Evolutionary conservation across 2,113 vertebrate species (phyloP).

Genomic region (Myodes glareolus): DNA sequence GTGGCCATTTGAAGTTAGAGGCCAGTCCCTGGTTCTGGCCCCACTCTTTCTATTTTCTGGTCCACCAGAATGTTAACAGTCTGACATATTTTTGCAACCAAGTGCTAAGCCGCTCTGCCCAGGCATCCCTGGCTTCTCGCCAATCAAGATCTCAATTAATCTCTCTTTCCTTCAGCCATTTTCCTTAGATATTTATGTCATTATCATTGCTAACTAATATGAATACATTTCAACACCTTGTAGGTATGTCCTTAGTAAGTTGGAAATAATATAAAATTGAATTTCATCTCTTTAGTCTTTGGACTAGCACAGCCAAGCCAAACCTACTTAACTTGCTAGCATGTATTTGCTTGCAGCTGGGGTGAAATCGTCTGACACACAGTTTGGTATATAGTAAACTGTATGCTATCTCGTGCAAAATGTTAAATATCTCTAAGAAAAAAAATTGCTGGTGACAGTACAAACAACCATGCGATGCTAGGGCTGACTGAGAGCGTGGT

Average conservation of each 20-base stretch:
- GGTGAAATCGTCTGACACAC: background rate
- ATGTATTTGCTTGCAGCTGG: background rate
- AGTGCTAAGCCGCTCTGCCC: background rate
- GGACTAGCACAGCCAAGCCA: background rate
- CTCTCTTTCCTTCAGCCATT: background rate
- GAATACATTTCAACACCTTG: background rate
- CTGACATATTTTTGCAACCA: background rate
- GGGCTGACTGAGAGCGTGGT: background rate
- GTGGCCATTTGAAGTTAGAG: background rate
- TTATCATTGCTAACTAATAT: background rate
- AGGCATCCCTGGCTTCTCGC: no score
- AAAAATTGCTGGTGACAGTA: background rate
- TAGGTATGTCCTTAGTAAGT: background rate
- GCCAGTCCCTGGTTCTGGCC: background rate
- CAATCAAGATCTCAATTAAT: background rate
- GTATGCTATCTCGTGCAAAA: background rate
- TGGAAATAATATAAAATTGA: background rate
- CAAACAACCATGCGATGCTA: background rate
- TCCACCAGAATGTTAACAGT: no score
- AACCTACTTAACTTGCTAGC: background rate
- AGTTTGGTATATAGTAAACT: background rate
- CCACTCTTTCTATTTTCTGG: background rate
- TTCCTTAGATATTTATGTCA: background rate
- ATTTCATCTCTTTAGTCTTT: background rate
- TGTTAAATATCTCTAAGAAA: background rate